Evolutionary conservation across 2,888 invertebrate species (phyloP).

Genomic region (Tipula unca): DNA sequence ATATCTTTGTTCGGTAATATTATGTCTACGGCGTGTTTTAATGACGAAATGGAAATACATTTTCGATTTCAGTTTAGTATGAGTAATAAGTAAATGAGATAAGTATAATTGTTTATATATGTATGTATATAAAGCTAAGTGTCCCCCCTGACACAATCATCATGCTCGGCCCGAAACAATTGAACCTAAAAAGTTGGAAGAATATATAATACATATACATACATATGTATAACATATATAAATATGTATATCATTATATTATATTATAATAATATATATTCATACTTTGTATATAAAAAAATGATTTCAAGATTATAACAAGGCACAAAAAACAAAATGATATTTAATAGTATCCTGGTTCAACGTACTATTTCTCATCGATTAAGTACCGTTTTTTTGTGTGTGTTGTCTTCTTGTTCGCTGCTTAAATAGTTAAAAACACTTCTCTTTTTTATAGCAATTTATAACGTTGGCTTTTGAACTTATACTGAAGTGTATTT

Average conservation of each 20-base stretch:
- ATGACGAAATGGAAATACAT: not conserved
- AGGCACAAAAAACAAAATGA: not conserved
- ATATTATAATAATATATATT: too few species aligned
- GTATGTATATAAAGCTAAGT: too few species aligned
- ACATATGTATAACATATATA: too few species aligned
- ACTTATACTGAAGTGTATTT: not conserved
- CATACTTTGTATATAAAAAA: too few species aligned
- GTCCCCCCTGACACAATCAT: too few species aligned
- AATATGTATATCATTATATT: too few species aligned
- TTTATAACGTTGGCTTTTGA: not conserved
- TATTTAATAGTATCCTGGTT: not conserved
- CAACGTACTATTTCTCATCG: not conserved
- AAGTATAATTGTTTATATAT: not conserved
- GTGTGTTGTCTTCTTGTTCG: not conserved
- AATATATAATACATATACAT: too few species aligned
- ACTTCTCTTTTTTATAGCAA: not conserved
- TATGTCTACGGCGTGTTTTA: not conserved
- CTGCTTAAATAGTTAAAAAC: not conserved
- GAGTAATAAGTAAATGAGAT: not conserved
- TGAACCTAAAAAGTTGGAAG: too few species aligned
- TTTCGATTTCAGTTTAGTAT: not conserved
- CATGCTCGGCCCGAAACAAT: too few species aligned
- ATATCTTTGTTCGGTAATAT: not conserved
- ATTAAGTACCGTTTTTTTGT: not conserved
- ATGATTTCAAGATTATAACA: not conserved